A percentile compares a stretch with the other conserved stretches of the same genome.
Conservation (phyloP, 2,797 vertebrate species). For the Parotocinclus haroldoi region DNA sequence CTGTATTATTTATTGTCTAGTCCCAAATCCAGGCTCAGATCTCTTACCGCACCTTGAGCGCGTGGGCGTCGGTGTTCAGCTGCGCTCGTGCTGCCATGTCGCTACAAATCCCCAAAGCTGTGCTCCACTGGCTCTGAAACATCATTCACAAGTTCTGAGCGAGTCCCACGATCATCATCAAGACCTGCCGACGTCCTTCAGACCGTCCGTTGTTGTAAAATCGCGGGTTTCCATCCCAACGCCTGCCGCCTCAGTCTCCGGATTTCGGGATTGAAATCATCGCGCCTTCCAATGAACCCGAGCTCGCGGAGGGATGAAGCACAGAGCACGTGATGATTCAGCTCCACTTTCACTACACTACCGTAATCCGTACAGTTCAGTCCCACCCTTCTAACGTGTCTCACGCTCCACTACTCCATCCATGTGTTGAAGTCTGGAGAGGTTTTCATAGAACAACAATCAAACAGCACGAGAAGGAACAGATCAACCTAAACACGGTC, state of each 20-base stretch:
- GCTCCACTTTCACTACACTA: neutral
- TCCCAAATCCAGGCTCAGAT: too few relatives aligned
- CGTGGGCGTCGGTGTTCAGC: constrained; percentile 14
- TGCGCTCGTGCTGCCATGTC: constrained; percentile 25
- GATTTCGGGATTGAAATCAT: neutral
- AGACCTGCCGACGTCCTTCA: constrained; percentile 1
- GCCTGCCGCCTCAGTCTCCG: neutral
- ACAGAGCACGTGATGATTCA: neutral
- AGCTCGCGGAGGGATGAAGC: neutral
- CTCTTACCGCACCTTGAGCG: constrained; percentile 24
- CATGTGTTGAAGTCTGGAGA: too few relatives aligned
- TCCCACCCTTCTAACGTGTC: neutral
- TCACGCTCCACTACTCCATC: too few relatives aligned
- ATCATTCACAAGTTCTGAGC: constrained; percentile 24
- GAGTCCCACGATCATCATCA: constrained; percentile 12
- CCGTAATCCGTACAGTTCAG: too few relatives aligned
- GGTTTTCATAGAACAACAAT: too few relatives aligned
- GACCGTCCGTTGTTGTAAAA: neutral
- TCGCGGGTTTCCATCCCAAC: neutral
- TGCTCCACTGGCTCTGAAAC: constrained; percentile 21
- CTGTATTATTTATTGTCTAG: too few relatives aligned
- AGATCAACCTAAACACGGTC: too few relatives aligned
- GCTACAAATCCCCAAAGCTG: constrained; percentile 6
- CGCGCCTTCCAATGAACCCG: neutral
- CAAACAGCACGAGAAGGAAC: too few relatives aligned